These are phyloP conservation scores for Synanthedon andrenaeformis DNA, from an alignment of 2,888 invertebrate genomes.

Conservation along the genomic window DNA sequence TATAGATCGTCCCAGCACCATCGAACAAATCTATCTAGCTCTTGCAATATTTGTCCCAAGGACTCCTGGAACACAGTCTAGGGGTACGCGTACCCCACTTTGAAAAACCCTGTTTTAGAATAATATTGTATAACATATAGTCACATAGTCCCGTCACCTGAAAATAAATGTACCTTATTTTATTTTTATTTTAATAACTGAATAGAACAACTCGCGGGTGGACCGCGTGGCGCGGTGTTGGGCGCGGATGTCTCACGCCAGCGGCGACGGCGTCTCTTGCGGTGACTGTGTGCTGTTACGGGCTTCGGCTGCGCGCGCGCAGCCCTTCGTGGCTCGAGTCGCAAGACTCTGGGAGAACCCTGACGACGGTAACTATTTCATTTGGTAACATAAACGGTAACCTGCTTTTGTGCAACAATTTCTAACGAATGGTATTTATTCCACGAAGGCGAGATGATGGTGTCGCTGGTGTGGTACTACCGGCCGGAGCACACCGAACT, in stretches of 20 bases:
- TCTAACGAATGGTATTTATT: background rate
- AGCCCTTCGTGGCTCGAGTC: slow-evolving; percentile 94
- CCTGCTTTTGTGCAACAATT: slow-evolving; percentile 5
- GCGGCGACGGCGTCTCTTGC: slow-evolving; percentile 87
- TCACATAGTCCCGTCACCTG: no score
- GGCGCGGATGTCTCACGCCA: slow-evolving; percentile 88
- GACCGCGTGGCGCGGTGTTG: slow-evolving; percentile 85
- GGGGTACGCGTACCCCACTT: no score
- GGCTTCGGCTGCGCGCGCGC: slow-evolving; percentile 84
- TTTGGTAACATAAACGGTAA: no score
- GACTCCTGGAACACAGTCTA: no score
- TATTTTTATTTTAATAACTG: no score
- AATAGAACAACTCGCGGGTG: slow-evolving; percentile 49
- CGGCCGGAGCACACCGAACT: slow-evolving; percentile 96
- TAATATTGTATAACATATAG: no score
- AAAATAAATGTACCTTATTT: no score
- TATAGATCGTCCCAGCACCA: no score
- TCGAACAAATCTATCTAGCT: no score
- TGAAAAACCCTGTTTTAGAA: no score
- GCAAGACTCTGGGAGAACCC: slow-evolving; percentile 96
- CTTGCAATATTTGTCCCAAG: no score
- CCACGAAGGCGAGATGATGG: slow-evolving; percentile 92
- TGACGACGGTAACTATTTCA: slow-evolving; percentile 78
- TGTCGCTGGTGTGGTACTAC: slow-evolving; percentile 97
- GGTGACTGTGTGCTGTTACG: slow-evolving; percentile 93